phyloP scores from a whole-genome alignment of 2,888 invertebrate genomes.

The Cyclophora albipunctata region DNA sequence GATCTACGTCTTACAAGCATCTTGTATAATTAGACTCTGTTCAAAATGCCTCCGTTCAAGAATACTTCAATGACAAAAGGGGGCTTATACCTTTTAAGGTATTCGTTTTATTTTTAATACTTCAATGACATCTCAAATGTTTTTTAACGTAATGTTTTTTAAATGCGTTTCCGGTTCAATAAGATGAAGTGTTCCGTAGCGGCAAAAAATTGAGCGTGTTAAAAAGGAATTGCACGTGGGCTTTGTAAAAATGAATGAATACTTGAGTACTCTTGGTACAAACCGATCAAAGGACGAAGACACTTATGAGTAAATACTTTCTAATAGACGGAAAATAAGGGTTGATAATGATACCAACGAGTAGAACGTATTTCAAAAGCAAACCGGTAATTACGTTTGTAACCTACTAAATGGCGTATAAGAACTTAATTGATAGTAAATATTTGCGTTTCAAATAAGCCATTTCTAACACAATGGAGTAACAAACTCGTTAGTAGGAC shows the following conservation, averaged over 20 bases:
- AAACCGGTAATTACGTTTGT: no score
- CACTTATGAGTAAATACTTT: no score
- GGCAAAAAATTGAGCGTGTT: conserved; percentile 30
- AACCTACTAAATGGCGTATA: no score
- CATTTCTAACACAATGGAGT: conserved; percentile 56
- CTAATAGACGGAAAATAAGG: no score
- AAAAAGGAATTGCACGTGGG: conserved; percentile 34
- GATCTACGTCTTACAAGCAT: conserved; percentile 39
- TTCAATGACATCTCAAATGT: conserved; percentile 51
- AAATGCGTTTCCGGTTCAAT: conserved; percentile 56
- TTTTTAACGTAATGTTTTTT: conserved; percentile 47
- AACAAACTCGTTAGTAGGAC: conserved; percentile 67
- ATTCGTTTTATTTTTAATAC: conserved; percentile 50
- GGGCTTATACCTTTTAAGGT: conserved; percentile 46
- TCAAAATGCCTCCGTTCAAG: conserved; percentile 54
- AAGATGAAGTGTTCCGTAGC: conserved; percentile 37
- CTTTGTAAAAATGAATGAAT: conserved; percentile 10
- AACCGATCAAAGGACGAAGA: background rate
- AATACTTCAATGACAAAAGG: conserved; percentile 64
- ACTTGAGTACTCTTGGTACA: conserved; percentile 2
- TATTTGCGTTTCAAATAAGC: conserved; percentile 25
- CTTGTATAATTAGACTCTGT: conserved; percentile 62
- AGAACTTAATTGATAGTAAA: no score
- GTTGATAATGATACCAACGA: no score
- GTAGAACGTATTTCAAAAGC: no score